Percentiles rank a stretch among this genome's conserved stretches.
phyloP scores from a whole-genome alignment of 1,140 invertebrate genomes.

The Drosophila fuyamai region DNA sequence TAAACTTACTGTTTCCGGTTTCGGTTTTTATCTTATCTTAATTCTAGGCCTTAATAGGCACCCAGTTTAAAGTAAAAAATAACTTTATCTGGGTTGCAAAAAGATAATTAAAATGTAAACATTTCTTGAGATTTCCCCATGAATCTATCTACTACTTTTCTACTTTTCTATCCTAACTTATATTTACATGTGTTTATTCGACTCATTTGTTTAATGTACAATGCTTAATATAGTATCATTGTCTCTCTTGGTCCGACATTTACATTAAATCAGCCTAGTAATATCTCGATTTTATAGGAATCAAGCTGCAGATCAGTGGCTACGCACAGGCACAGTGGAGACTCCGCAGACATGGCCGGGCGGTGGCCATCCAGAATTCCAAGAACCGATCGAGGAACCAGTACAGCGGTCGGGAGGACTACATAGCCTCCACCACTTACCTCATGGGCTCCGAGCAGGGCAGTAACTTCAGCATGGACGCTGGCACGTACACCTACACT shows the following conservation, averaged over 20 bases:
- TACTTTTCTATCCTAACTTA: not conserved
- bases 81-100: constrained; percentile 1
- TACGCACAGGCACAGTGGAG: constrained; percentile 75
- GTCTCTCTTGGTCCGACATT: too few relatives aligned
- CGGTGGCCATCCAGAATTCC: constrained; percentile 47
- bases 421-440: constrained; percentile 76
- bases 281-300: constrained; percentile 37
- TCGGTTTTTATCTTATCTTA: not conserved
- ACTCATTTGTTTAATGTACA: too few relatives aligned
- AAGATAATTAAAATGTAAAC: not conserved
- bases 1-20: not conserved
- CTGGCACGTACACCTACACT: constrained; percentile 87
- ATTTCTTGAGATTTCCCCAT: not conserved
- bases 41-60: not conserved
- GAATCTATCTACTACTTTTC: not conserved
- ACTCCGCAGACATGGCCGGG: constrained; percentile 36
- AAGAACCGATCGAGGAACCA: constrained; percentile 41
- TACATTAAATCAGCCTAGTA: too few relatives aligned
- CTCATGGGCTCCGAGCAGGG: constrained; percentile 72
- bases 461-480: constrained; percentile 84
- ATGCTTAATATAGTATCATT: too few relatives aligned
- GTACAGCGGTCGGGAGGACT: constrained; percentile 74
- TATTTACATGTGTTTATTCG: not conserved
- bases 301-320: constrained; percentile 74
- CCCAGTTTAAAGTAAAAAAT: not conserved